Conservation (phyloP, 2,113 vertebrate species). For the Cheilinus undulatus region DNA sequence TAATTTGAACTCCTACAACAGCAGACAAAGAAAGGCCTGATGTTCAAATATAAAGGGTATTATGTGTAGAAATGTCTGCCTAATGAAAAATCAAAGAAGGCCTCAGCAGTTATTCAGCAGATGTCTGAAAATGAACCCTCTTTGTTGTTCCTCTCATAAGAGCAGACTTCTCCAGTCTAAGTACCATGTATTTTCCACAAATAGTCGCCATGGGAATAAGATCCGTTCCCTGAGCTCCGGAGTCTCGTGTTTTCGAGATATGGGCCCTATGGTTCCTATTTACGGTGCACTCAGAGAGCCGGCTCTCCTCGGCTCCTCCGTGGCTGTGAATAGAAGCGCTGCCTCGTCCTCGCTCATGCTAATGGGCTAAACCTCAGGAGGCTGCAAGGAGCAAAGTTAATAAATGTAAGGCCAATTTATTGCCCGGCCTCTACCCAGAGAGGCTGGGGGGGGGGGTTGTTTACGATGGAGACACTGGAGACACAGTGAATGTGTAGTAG, state of each 20-base stretch:
- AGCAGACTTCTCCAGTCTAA: neutral
- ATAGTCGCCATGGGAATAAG: conserved; percentile 4
- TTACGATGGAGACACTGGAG: conserved; percentile 39
- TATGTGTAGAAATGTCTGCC: too few species aligned
- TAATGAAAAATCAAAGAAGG: too few species aligned
- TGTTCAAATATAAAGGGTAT: too few species aligned
- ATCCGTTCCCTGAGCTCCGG: neutral
- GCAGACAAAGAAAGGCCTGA: too few species aligned
- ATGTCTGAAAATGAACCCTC: neutral
- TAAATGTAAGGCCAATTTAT: conserved; percentile 72
- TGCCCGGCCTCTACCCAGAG: conserved; percentile 35
- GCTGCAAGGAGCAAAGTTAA: conserved; percentile 54
- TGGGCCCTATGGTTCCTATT: conserved; percentile 19
- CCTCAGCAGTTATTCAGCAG: neutral
- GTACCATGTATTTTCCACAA: neutral
- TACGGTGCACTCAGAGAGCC: conserved; percentile 6
- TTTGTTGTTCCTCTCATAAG: neutral
- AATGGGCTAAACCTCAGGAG: conserved; percentile 62
- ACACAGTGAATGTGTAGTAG: conserved; percentile 45
- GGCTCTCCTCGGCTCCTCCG: conserved; percentile 22
- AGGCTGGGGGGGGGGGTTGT: conserved; percentile 27
- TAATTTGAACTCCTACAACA: too few species aligned
- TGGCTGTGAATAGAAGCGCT: neutral
- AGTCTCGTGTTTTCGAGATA: conserved; percentile 28
- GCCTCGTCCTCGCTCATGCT: conserved; percentile 41